Evolutionary conservation across 2,797 vertebrate species (phyloP).

Genomic region (Furcifer pardalis): DNA sequence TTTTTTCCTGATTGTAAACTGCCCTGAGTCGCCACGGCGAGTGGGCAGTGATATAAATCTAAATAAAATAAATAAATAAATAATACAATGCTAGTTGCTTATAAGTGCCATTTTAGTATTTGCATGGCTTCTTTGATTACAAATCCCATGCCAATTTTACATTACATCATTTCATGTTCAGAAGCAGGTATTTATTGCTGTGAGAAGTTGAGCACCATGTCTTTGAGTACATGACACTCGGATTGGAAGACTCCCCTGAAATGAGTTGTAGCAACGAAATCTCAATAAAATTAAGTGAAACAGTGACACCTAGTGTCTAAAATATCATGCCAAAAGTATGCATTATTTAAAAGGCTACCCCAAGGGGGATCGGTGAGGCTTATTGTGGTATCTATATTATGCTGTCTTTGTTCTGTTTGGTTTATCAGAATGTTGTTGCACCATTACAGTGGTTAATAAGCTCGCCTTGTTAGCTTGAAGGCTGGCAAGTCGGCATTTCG

Average conservation of each 20-base stretch:
- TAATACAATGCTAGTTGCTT: background rate
- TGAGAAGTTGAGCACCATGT: background rate
- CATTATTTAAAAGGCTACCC: background rate
- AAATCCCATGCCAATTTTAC: background rate
- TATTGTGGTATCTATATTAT: background rate
- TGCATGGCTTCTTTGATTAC: background rate
- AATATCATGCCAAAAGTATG: conserved; percentile 25
- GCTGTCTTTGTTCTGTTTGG: background rate
- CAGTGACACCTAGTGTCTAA: conserved; percentile 80
- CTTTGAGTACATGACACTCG: fast-evolving
- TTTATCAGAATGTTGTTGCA: background rate
- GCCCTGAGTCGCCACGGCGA: no score
- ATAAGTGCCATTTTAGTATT: background rate
- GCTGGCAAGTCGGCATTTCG: no score
- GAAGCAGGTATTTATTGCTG: background rate
- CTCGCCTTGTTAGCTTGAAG: no score
- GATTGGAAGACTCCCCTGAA: background rate
- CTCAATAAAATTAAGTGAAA: conserved; percentile 65
- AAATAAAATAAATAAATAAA: no score
- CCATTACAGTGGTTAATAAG: no score
- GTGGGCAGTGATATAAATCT: no score
- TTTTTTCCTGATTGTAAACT: no score
- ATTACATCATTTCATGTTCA: background rate
- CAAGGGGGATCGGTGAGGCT: background rate
- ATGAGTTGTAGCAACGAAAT: background rate